Evolutionary conservation across 2,113 vertebrate genomes (phyloP).

Genomic region (Paratilapia polleni): DNA sequence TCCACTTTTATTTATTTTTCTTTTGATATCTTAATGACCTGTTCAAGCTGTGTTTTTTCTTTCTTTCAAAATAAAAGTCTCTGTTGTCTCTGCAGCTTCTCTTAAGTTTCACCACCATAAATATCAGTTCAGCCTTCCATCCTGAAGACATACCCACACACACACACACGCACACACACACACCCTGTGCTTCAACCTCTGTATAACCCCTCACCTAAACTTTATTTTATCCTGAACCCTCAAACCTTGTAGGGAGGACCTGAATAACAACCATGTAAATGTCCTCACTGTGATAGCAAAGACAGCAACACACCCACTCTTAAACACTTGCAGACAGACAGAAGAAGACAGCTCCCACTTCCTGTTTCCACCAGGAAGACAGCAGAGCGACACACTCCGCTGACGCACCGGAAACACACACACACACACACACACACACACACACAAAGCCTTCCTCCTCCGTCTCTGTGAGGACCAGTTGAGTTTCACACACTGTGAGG

Average conservation of each 20-base stretch:
- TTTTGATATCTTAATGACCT: background rate
- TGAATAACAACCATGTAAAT: background rate
- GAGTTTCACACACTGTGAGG: too few species aligned
- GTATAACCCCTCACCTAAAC: background rate
- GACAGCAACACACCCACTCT: background rate
- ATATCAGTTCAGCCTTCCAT: background rate
- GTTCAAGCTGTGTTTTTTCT: background rate
- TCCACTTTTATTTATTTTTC: too few species aligned
- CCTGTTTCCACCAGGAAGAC: constrained; percentile 58
- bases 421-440: background rate
- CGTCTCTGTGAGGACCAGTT: background rate
- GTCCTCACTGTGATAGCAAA: background rate
- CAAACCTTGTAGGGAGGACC: fast-evolving
- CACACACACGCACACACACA: too few species aligned
- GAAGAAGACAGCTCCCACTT: constrained; percentile 61
- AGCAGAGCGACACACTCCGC: background rate
- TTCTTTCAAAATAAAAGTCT: background rate
- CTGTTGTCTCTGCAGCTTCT: background rate
- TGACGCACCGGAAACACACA: constrained; percentile 37
- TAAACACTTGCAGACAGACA: background rate
- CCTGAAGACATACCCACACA: too few species aligned
- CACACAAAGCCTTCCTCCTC: background rate
- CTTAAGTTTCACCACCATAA: too few species aligned
- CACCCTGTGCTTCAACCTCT: background rate
- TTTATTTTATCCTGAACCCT: background rate